Evolutionary conservation across 1,140 invertebrate species (phyloP).

Genomic region (Tetranychus urticae): DNA sequence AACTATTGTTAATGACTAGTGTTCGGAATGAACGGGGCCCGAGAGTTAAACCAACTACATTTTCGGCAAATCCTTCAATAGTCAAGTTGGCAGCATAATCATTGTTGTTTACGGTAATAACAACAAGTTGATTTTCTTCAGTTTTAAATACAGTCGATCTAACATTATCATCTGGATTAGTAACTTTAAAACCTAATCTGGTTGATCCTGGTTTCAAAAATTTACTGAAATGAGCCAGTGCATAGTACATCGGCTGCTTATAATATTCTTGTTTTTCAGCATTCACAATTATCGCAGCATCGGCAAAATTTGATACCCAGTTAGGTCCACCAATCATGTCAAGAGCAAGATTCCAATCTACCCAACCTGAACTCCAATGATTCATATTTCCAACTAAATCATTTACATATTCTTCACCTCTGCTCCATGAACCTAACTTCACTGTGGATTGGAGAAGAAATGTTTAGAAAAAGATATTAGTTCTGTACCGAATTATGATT

Average conservation of each 20-base stretch:
- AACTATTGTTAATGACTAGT: no score
- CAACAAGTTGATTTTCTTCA: background rate
- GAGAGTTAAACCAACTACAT: no score
- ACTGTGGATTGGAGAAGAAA: background rate
- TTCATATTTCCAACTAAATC: constrained; percentile 15
- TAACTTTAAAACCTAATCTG: background rate
- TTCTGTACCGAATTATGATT: background rate
- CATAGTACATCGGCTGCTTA: constrained; percentile 31
- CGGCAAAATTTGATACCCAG: constrained; percentile 25
- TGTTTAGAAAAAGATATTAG: background rate
- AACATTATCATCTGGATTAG: background rate
- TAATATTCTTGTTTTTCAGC: constrained; percentile 21
- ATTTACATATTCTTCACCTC: constrained; percentile 1
- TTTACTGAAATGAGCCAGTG: constrained; percentile 25
- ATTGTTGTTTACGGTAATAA: background rate
- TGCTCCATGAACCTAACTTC: background rate
- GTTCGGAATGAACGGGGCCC: no score
- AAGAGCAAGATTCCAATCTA: constrained; percentile 28
- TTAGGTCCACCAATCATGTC: constrained; percentile 25
- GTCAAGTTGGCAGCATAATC: background rate
- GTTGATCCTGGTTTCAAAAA: constrained; percentile 1
- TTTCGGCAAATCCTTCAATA: background rate
- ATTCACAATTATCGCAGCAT: constrained; percentile 26
- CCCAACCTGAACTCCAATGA: constrained; percentile 23
- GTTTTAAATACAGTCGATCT: background rate